Base-by-base conservation (phyloP, 2,888 invertebrate species). In the Bimastos eiseni region DNA sequence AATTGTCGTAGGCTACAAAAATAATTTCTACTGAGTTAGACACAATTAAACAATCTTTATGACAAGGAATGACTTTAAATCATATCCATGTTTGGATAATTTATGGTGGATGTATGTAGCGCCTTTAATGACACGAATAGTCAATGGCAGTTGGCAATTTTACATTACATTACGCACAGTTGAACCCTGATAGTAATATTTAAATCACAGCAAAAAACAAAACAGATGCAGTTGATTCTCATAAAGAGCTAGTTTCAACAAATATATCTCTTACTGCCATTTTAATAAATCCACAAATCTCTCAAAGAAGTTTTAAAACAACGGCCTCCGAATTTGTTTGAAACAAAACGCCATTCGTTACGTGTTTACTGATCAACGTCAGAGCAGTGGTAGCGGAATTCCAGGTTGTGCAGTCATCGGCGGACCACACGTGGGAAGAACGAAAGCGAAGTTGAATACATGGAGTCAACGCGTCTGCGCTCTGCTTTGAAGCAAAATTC, bases 1-100 rank as follows among this genome's bases (percentile, higher is more conserved):
- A 30, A 95, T 94, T 36, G 95, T 94, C 90, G 95, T 95, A 36
- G 91, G 91, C 91, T 89, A 37, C 19, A 89, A 89, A 41, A n/a
- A 70, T n/a, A 70, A 70, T 5, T 49, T 49, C 24, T n/a, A 70
- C 5, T 70, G 30, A n/a, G 30, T 70, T 13, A 70, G 70, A 70
- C 8, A 70, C n/a, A 70, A 70, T 5, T n/a, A n/a, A n/a, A 70
- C 55, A 70, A 8, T n/a, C 4, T 70, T 70, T 70, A 1, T 70
- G 70, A 17, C 30, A 70, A 30, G 11, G 24, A 30, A n/a, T 70
- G 70, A 70, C n/a, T n/a, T 8, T 0, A n/a, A n/a, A 70, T 30
- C 55, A 55, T 30, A 30, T 55, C 24, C 24, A 55, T 17, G 30
- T 24, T 3, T 49, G 17, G 4, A 49, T 15, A 41, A 41, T 41